Conservation (phyloP, 2,113 vertebrate genomes). For the Vulpes vulpes region DNA sequence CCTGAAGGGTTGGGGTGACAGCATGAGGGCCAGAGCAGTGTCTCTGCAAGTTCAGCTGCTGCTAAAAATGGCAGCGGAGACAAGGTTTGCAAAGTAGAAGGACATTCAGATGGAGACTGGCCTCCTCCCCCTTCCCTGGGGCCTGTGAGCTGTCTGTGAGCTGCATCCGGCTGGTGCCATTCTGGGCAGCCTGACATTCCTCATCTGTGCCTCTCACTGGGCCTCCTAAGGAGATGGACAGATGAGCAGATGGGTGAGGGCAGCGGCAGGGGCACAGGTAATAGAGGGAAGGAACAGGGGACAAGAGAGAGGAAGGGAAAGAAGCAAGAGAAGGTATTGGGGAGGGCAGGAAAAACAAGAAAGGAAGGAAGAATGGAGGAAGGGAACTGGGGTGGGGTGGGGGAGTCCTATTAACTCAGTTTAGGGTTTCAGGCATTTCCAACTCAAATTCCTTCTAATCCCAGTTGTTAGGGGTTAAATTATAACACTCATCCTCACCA, state of each 20-base stretch:
- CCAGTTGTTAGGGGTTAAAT: not conserved
- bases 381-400: not conserved
- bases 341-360: not conserved
- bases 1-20: conserved; percentile 16
- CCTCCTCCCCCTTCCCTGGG: not conserved
- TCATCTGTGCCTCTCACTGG: not conserved
- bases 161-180: not conserved
- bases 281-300: not conserved
- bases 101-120: not conserved
- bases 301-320: not conserved
- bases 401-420: not conserved
- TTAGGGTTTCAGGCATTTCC: not conserved
- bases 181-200: not conserved
- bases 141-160: not conserved
- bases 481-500: not conserved
- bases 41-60: conserved; percentile 38
- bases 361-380: not conserved
- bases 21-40: not conserved
- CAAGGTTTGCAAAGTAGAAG: conserved; percentile 19
- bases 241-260: not conserved
- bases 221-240: conserved; percentile 1
- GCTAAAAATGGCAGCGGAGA: conserved; percentile 63
- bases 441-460: not conserved
- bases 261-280: not conserved
- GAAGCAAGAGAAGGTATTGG: not conserved